Evolutionary conservation across 2,113 vertebrate genomes (phyloP), one percentile per base, ranked within the genome.

Genomic region (Pleuronectes platessa): DNA sequence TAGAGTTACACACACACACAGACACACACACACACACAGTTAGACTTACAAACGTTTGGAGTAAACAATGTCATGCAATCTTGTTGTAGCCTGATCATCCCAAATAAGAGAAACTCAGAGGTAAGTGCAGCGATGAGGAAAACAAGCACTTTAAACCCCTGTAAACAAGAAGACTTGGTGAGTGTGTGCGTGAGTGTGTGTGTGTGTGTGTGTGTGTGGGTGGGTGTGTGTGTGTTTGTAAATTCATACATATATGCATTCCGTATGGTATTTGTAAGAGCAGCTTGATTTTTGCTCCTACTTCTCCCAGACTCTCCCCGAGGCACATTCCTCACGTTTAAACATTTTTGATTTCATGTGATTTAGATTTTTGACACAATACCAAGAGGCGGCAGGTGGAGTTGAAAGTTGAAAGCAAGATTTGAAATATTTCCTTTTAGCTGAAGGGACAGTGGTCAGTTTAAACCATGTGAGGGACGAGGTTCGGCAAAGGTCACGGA

Each of bases 111-210:
- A 31, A 1, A 7, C 31, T 90, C 45, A 24, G 40, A 31, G 74
- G 66, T 79, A 83, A 89, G 71, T 61, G 69, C 84, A 76, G 75
- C 84, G 5, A 66, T 56, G 77, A 88, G 15, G 35, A 82, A 81
- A 89, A 86, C 58, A 91, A 88, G 74, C 76, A 78, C 55, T 53
- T 85, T 60, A 80, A 53, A 86, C 82, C 68, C 62, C 31, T 53
- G 55, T 62, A 35, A 71, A 79, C 4, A 27, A 42, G 37, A 17
- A 35, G 11, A 8, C 17, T 47, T 21, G 14, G 53, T 47, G 12
- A 4, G 35, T 9, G 35, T 9, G 35, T 10, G 35, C 2, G 35
- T 37, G 35, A 10, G 37, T 9, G 40, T 42, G 40, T 42, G 40
- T 11, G 11, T 42, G 37, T 11, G 37, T 40, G 37, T 11, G 37